Evolutionary conservation across 2,888 invertebrate species (phyloP).

Genomic region (Calameuta pallipes): DNA sequence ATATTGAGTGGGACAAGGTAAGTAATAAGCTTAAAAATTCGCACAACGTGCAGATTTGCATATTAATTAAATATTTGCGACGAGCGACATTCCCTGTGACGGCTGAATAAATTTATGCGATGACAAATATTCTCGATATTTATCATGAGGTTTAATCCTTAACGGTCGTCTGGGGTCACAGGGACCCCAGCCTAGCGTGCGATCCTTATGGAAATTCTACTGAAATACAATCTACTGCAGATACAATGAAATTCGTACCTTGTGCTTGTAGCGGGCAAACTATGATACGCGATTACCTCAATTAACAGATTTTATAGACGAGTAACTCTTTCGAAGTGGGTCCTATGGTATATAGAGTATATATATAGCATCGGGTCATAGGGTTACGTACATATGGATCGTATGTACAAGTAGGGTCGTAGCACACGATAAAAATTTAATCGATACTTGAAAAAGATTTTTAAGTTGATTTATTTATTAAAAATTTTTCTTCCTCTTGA

Average conservation of each 20-base stretch:
- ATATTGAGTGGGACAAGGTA: background rate
- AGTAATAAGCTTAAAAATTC: conserved; percentile 18
- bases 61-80: conserved; percentile 26
- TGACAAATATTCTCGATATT: conserved; percentile 20
- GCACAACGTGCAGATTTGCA: conserved; percentile 21
- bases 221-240: too few relatives aligned
- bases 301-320: background rate
- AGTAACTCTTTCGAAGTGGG: background rate
- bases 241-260: background rate
- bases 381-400: background rate
- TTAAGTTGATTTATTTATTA: background rate
- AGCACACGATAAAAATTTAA: background rate
- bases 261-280: background rate
- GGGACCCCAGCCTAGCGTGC: too few relatives aligned
- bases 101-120: background rate
- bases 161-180: too few relatives aligned
- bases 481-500: background rate
- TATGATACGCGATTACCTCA: background rate
- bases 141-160: background rate
- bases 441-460: background rate
- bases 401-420: background rate
- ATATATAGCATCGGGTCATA: background rate
- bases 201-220: too few relatives aligned
- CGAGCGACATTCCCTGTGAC: background rate
- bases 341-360: background rate